Percentiles rank a stretch among this genome's conserved stretches.
phyloP scores from a whole-genome alignment of 1,140 invertebrate genomes.

The Drosophila grimshawi region DNA sequence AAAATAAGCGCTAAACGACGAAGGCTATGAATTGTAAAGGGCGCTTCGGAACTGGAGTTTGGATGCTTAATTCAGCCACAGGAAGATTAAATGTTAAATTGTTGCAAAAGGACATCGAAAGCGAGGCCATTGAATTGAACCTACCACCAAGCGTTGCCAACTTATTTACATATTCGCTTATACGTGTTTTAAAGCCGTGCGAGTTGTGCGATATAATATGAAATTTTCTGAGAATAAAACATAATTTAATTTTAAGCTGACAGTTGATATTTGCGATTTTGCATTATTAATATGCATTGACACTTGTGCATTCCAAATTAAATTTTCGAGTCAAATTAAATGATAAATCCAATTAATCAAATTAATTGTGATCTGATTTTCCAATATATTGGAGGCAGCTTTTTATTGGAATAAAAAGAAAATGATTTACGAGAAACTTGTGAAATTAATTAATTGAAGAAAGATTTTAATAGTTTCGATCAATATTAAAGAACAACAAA shows the following conservation, averaged over 20 bases:
- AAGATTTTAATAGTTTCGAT: too few species aligned
- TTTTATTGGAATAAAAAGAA: too few species aligned
- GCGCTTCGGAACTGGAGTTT: not conserved
- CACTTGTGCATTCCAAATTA: conserved; percentile 10
- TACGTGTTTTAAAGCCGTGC: not conserved
- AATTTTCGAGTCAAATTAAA: conserved; percentile 25
- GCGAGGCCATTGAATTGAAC: conserved; percentile 4
- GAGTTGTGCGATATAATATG: not conserved
- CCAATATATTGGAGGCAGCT: too few species aligned
- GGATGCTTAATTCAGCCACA: not conserved
- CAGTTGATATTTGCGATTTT: conserved; percentile 1
- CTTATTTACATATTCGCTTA: not conserved
- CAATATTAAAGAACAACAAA: too few species aligned
- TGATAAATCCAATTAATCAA: not conserved
- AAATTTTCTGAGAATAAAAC: conserved; percentile 13
- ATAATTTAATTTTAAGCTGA: conserved; percentile 13
- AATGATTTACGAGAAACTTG: too few species aligned
- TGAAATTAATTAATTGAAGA: too few species aligned
- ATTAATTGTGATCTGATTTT: conserved; percentile 6
- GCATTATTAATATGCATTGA: conserved; percentile 17
- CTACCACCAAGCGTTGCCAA: not conserved
- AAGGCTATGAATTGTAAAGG: conserved; percentile 7
- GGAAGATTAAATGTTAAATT: conserved; percentile 38
- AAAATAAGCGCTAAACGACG: conserved; percentile 62
- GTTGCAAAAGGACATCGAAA: conserved; percentile 26